phyloP scores from a whole-genome alignment of 2,888 invertebrate species.

The Thalpophila matura region DNA sequence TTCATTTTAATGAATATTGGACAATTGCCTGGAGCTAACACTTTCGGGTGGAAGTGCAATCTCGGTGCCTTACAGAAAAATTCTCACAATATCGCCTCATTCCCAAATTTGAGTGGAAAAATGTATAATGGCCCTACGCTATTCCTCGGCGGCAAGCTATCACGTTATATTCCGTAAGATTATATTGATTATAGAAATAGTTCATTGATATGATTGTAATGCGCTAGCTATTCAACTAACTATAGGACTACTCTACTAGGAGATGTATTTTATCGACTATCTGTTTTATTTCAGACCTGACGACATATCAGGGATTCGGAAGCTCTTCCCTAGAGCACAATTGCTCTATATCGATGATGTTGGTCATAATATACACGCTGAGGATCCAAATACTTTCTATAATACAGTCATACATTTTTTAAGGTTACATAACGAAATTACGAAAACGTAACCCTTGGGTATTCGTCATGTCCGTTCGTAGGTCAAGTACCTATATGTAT shows the following conservation, averaged over 20 bases:
- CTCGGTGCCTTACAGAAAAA: constrained; percentile 67
- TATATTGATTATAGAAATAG: background rate
- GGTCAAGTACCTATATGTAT: too few species aligned
- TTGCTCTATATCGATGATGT: constrained; percentile 72
- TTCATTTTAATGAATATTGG: constrained; percentile 80
- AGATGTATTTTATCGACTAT: background rate
- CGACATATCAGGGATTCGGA: constrained; percentile 66
- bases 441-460: too few species aligned
- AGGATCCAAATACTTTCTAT: constrained; percentile 78
- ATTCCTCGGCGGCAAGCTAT: constrained; percentile 78
- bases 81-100: constrained; percentile 72
- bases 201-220: too few species aligned
- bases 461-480: too few species aligned
- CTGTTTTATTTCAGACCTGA: constrained; percentile 30
- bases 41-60: constrained; percentile 78
- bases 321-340: constrained; percentile 73
- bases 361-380: constrained; percentile 82
- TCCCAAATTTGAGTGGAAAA: constrained; percentile 74
- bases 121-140: constrained; percentile 75
- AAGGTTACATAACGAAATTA: constrained; percentile 45
- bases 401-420: constrained; percentile 50
- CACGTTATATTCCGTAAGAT: constrained; percentile 79
- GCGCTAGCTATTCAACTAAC: too few species aligned
- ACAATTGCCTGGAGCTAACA: constrained; percentile 62
- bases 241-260: too few species aligned